Conservation (phyloP, 2,113 vertebrate genomes). For the Tachysurus vachellii region DNA sequence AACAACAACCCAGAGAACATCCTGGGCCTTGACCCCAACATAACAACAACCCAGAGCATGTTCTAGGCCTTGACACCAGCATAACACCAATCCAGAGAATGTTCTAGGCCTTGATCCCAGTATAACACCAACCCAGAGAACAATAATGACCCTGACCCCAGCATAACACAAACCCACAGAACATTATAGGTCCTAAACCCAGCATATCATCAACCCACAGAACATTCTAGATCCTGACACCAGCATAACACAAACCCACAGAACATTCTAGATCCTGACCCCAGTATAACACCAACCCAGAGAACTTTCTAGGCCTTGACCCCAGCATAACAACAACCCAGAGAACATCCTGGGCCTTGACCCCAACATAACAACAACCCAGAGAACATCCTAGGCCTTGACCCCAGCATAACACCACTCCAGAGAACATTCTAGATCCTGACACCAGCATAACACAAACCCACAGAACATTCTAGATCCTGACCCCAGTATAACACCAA, state of each 20-base stretch:
- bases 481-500: not conserved
- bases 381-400: not conserved
- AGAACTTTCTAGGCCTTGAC: not conserved
- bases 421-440: not conserved
- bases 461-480: not conserved
- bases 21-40: too few species aligned
- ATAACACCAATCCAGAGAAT: not conserved
- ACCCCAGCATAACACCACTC: not conserved
- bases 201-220: not conserved
- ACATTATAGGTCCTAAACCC: not conserved
- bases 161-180: not conserved
- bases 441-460: not conserved
- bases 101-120: slow-evolving; percentile 6
- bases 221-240: not conserved
- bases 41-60: not conserved
- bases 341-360: not conserved
- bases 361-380: not conserved
- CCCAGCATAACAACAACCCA: not conserved
- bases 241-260: not conserved
- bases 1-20: not conserved
- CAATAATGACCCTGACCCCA: not conserved
- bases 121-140: not conserved
- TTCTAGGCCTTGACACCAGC: not conserved
- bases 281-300: not conserved
- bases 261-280: not conserved